These are phyloP conservation scores for Pediacus dermestoides DNA, from an alignment of 2,888 invertebrate species.

Conservation along the genomic window DNA sequence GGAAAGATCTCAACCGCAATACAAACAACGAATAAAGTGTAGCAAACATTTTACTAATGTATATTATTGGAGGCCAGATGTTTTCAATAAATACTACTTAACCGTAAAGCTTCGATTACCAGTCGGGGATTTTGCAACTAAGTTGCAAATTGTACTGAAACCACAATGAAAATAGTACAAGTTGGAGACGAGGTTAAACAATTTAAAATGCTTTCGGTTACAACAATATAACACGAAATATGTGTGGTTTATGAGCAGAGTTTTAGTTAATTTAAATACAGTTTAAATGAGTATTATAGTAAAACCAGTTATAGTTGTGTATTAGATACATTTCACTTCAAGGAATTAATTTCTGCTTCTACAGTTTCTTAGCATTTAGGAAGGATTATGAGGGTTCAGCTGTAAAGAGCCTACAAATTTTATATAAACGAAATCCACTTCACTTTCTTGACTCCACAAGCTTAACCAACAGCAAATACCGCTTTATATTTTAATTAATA, in stretches of 20 bases:
- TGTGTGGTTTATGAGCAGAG: no score
- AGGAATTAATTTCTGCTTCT: constrained; percentile 24
- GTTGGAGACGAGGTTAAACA: no score
- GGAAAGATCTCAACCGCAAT: constrained; percentile 35
- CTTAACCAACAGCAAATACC: constrained; percentile 28
- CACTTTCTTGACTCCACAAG: constrained; percentile 33
- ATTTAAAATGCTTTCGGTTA: no score
- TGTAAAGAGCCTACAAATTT: constrained; percentile 35
- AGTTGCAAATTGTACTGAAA: no score
- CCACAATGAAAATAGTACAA: no score
- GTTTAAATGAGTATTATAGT: no score
- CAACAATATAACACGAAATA: no score
- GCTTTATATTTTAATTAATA: constrained; percentile 35
- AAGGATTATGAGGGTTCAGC: constrained; percentile 36
- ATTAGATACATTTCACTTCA: constrained; percentile 7
- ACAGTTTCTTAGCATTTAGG: constrained; percentile 30
- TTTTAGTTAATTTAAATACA: no score
- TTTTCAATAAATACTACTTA: constrained; percentile 27
- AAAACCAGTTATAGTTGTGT: not conserved
- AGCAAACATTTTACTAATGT: constrained; percentile 36
- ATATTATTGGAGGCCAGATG: constrained; percentile 31
- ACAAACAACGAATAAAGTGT: constrained; percentile 36
- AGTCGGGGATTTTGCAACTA: constrained; percentile 14
- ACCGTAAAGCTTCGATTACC: constrained; percentile 19
- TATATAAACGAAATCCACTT: constrained; percentile 28